phyloP scores from a whole-genome alignment of 2,888 invertebrate species.

The Tinea trinotella region DNA sequence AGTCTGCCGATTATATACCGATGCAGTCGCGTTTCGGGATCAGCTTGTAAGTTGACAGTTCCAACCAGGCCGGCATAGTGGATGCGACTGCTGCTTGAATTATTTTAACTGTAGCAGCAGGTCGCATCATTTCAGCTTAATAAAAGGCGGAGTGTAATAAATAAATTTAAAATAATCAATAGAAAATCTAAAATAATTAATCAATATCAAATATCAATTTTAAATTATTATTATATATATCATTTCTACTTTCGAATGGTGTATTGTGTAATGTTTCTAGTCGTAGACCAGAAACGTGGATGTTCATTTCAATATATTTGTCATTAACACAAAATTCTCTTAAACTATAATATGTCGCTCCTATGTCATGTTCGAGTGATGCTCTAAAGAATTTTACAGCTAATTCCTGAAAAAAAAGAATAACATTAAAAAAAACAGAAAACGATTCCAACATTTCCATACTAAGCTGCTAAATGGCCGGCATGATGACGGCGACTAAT shows the following conservation, averaged over 20 bases:
- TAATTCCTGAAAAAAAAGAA: conserved; percentile 43
- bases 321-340: conserved; percentile 41
- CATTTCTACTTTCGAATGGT: conserved; percentile 36
- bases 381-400: conserved; percentile 69
- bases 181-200: no score
- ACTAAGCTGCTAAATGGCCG: no score
- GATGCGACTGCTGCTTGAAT: no score
- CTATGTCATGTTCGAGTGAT: conserved; percentile 58
- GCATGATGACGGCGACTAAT: no score
- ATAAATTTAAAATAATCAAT: no score
- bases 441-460: background rate
- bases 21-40: no score
- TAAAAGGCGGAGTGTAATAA: no score
- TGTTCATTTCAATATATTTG: background rate
- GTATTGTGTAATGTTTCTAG: conserved; percentile 32
- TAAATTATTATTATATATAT: conserved; percentile 38
- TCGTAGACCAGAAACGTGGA: background rate
- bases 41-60: no score
- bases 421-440: background rate
- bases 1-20: no score
- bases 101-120: no score
- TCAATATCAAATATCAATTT: conserved; percentile 39
- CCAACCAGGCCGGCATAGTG: no score
- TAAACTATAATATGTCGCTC: conserved; percentile 46
- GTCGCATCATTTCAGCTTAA: no score